Evolutionary conservation across 2,113 vertebrate species (phyloP).

Genomic region (Grammomys dolichurus): DNA sequence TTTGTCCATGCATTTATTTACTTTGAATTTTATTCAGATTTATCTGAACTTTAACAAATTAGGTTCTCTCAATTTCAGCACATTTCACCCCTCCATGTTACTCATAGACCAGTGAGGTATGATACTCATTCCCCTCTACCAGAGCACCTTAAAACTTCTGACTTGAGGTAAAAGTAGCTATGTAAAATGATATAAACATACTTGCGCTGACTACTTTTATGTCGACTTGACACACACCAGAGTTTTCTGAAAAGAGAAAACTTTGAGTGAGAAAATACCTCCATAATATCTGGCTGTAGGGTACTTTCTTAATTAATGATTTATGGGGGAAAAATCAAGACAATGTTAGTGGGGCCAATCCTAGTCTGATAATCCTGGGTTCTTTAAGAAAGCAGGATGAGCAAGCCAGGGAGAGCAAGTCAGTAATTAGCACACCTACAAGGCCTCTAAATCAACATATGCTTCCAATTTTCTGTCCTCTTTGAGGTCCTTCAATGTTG

Average conservation of each 20-base stretch:
- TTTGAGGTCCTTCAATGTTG: not conserved
- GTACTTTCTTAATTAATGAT: not conserved
- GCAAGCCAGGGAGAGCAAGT: not conserved
- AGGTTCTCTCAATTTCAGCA: not conserved
- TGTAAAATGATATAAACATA: not conserved
- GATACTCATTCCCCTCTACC: not conserved
- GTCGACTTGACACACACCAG: not conserved
- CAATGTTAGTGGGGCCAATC: not conserved
- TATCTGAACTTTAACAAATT: not conserved
- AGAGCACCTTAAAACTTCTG: not conserved
- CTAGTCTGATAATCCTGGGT: not conserved
- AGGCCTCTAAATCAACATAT: not conserved
- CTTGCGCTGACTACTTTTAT: not conserved
- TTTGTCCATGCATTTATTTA: not conserved
- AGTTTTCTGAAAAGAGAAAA: not conserved
- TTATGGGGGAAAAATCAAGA: no score
- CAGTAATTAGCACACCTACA: not conserved
- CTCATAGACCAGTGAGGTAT: not conserved
- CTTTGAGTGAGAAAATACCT: not conserved
- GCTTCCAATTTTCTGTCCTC: not conserved
- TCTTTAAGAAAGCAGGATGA: not conserved
- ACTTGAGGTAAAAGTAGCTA: not conserved
- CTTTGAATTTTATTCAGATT: not conserved
- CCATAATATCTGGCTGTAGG: not conserved
- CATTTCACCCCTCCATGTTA: not conserved